Evolutionary conservation across 2,888 invertebrate species (phyloP).

Genomic region (Pycnomerus fuliginosus): DNA sequence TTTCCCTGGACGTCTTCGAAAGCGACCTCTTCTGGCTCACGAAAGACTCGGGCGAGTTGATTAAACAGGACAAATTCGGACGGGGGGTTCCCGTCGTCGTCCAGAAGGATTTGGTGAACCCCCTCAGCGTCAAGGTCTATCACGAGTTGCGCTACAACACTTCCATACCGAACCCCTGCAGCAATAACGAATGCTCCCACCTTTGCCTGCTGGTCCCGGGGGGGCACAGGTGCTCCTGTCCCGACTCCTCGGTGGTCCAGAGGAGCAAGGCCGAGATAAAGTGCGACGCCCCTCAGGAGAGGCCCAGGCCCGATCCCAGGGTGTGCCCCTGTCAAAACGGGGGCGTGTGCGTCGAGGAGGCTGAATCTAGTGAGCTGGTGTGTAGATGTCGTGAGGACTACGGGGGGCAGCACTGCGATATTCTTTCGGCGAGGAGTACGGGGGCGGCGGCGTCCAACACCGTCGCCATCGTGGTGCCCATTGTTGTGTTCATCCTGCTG

Average conservation of each 20-base stretch:
- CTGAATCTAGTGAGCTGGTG: constrained; percentile 57
- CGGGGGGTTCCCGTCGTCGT: constrained; percentile 84
- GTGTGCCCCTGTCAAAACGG: constrained; percentile 87
- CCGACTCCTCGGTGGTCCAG: constrained; percentile 62
- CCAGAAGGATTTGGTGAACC: constrained; percentile 80
- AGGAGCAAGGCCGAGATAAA: constrained; percentile 61
- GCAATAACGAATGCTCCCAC: constrained; percentile 80
- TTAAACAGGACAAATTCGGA: constrained; percentile 95
- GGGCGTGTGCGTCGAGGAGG: constrained; percentile 68
- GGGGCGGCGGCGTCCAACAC: constrained; percentile 59
- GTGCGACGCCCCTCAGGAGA: constrained; percentile 84
- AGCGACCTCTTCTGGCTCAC: constrained; percentile 93
- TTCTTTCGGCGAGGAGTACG: constrained; percentile 61
- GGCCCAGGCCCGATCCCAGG: constrained; percentile 70
- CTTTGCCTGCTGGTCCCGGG: constrained; percentile 88
- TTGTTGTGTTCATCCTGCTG: constrained; percentile 75
- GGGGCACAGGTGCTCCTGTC: constrained; percentile 88
- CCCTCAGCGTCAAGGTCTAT: constrained; percentile 85
- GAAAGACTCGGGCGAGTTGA: constrained; percentile 80
- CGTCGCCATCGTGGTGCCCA: constrained; percentile 78
- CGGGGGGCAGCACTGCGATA: constrained; percentile 73
- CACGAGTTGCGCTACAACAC: constrained; percentile 83
- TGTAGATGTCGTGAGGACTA: constrained; percentile 76
- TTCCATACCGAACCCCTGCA: constrained; percentile 67
- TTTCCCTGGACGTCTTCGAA: constrained; percentile 92